Conservation (phyloP, 2,113 vertebrate species). For the Trogon surrucura region DNA sequence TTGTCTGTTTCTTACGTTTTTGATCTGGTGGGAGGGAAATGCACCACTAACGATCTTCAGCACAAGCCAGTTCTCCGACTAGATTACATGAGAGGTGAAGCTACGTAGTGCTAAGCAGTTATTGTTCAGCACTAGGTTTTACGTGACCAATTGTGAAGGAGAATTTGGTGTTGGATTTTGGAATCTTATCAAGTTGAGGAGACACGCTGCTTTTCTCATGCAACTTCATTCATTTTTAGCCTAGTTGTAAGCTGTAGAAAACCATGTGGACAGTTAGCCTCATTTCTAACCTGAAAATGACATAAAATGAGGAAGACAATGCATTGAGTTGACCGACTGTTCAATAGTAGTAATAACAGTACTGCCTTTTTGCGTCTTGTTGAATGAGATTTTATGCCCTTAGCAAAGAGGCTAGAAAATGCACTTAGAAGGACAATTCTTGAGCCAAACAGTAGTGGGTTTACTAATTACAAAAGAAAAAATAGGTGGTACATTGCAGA, state of each 20-base stretch:
- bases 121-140: neutral
- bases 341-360: neutral
- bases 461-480: too few relatives aligned
- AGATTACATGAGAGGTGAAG: neutral
- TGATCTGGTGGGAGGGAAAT: neutral
- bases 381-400: neutral
- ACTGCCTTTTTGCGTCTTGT: neutral
- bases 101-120: neutral
- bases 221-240: neutral
- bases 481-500: too few relatives aligned
- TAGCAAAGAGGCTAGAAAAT: neutral
- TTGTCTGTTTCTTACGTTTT: neutral
- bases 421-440: neutral
- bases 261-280: neutral
- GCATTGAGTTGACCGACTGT: neutral
- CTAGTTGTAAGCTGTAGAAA: neutral
- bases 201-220: neutral
- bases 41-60: neutral
- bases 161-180: neutral
- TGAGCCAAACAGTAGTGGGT: neutral
- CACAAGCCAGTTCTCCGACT: neutral
- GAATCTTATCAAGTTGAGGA: neutral
- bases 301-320: neutral
- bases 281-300: neutral
- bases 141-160: neutral